Evolutionary conservation across 2,888 invertebrate species (phyloP).

Genomic region (Yponomeuta cagnagella): DNA sequence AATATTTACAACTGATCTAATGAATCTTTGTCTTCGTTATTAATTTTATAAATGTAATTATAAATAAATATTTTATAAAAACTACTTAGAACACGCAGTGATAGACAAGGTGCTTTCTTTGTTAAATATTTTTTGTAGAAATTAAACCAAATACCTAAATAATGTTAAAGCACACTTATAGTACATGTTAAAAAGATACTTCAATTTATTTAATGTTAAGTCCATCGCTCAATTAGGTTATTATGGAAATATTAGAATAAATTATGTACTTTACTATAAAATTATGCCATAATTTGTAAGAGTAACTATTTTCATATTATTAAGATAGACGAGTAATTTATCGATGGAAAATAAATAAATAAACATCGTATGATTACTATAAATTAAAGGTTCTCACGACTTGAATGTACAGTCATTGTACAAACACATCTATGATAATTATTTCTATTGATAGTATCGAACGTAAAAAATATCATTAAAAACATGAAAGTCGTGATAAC

Average conservation of each 20-base stretch:
- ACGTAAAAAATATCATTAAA: no score
- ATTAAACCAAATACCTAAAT: constrained; percentile 58
- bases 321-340: constrained; percentile 2
- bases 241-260: constrained; percentile 4
- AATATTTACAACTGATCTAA: no score
- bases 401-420: no score
- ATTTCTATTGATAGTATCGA: no score
- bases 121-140: constrained; percentile 51
- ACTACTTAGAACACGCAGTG: constrained; percentile 34
- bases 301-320: neutral
- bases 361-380: no score
- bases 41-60: constrained; percentile 1
- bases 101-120: constrained; percentile 57
- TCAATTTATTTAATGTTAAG: constrained; percentile 21
- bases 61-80: constrained; percentile 2
- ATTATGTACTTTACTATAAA: constrained; percentile 1
- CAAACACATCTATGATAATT: no score
- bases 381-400: no score
- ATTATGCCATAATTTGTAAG: constrained; percentile 14
- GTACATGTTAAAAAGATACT: neutral
- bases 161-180: neutral
- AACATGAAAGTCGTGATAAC: no score
- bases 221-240: constrained; percentile 19
- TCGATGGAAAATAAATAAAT: neutral
- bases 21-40: neutral